Percentiles rank a stretch among this genome's conserved stretches.
phyloP scores from a whole-genome alignment of 1,140 invertebrate genomes.

The Eulimnadia texana region DNA sequence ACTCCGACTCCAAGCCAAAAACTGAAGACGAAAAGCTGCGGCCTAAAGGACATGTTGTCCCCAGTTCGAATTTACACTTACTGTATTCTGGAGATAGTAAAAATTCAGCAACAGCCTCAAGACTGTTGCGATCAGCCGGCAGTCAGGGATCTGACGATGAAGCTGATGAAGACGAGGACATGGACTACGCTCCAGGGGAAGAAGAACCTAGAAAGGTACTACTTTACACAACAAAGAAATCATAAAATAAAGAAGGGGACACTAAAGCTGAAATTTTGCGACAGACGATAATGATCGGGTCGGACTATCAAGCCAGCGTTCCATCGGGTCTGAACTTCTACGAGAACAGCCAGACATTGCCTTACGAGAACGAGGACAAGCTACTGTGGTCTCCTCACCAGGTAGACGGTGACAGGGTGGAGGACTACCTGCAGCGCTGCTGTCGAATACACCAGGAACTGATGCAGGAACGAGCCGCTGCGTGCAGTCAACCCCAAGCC shows the following conservation, averaged over 20 bases:
- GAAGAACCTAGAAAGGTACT: slow-evolving; percentile 41
- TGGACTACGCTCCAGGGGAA: slow-evolving; percentile 58
- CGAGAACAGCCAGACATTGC: slow-evolving; percentile 61
- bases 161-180: slow-evolving; percentile 45
- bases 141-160: slow-evolving; percentile 14
- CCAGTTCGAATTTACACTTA: slow-evolving; percentile 4
- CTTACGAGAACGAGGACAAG: slow-evolving; percentile 93
- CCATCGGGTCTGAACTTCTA: slow-evolving; percentile 81
- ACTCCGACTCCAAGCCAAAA: neutral
- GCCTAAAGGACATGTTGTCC: neutral
- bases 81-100: slow-evolving; percentile 19
- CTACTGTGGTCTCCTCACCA: slow-evolving; percentile 81
- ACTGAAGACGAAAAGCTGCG: neutral
- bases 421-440: slow-evolving; percentile 63
- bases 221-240: neutral
- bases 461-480: neutral
- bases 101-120: slow-evolving; percentile 15
- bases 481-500: neutral
- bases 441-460: slow-evolving; percentile 1
- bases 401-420: slow-evolving; percentile 50
- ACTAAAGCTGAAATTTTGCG: slow-evolving; percentile 12
- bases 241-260: neutral
- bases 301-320: slow-evolving; percentile 83
- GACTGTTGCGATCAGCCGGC: slow-evolving; percentile 4
- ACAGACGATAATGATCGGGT: slow-evolving; percentile 85